Percentiles rank a stretch among this genome's conserved stretches.
Conservation (phyloP, 2,113 vertebrate species). For the Platysteira castanea region DNA sequence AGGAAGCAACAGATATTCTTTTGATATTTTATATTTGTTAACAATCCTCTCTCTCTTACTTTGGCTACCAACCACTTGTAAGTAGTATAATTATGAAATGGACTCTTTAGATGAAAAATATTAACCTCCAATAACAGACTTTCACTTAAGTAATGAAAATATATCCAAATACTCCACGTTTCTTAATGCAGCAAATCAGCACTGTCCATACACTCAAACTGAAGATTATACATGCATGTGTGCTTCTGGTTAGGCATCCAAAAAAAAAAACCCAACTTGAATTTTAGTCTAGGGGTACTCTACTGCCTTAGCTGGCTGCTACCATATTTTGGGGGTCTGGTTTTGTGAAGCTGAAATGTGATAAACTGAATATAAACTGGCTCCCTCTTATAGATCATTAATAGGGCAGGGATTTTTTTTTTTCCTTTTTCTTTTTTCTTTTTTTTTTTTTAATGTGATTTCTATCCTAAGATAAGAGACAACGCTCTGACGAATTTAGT, state of each 20-base stretch:
- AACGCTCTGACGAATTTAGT: neutral
- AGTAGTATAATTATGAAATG: neutral
- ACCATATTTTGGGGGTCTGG: fast-evolving
- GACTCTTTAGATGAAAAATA: neutral
- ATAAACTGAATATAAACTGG: neutral
- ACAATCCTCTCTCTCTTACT: neutral
- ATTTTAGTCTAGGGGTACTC: neutral
- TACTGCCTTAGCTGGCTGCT: neutral
- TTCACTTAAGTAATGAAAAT: neutral
- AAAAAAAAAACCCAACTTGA: neutral
- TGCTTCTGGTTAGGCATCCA: neutral
- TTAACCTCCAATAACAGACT: neutral
- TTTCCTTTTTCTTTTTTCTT: neutral
- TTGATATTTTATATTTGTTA: neutral
- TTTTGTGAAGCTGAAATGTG: neutral
- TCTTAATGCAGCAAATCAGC: neutral
- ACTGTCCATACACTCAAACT: neutral
- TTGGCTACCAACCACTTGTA: neutral
- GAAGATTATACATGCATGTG: neutral
- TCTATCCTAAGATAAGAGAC: neutral
- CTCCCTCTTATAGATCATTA: neutral
- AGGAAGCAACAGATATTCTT: neutral
- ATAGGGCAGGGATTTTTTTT: fast-evolving
- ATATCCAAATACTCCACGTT: neutral
- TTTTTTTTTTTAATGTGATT: neutral